Percentiles rank a stretch among this genome's conserved stretches.
phyloP scores from a whole-genome alignment of 2,113 vertebrate species.

The Ammodytes dubius region DNA sequence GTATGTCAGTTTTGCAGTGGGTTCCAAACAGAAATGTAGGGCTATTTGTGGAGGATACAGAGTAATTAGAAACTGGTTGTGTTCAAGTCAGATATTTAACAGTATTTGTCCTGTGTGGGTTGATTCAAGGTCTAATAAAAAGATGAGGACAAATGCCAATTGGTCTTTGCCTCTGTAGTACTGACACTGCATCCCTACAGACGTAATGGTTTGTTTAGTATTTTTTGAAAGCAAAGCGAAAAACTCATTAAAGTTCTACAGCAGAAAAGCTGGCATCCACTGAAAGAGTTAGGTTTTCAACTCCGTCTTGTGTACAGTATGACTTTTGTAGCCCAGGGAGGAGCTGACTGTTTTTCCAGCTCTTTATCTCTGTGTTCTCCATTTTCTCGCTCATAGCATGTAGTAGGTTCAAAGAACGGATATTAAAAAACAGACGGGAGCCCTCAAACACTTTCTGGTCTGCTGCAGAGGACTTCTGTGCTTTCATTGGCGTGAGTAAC shows the following conservation, averaged over 20 bases:
- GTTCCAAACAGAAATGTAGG: background rate
- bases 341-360: conserved; percentile 27
- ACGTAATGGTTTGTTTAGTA: conserved; percentile 20
- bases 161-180: conserved; percentile 20
- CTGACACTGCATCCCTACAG: conserved; percentile 1
- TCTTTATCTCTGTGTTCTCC: conserved; percentile 31
- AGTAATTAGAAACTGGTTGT: background rate
- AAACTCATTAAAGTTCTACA: conserved; percentile 44
- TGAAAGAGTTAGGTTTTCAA: conserved; percentile 31
- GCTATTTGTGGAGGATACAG: background rate
- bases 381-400: background rate
- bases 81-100: background rate
- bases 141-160: background rate
- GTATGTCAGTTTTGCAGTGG: background rate
- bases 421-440: conserved; percentile 39
- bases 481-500: background rate
- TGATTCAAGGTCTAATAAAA: background rate
- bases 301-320: conserved; percentile 20
- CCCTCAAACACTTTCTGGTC: conserved; percentile 22
- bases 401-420: conserved; percentile 47
- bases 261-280: conserved; percentile 22
- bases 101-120: background rate
- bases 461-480: conserved; percentile 7
- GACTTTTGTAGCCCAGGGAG: conserved; percentile 28
- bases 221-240: conserved; percentile 33